Percentiles rank a stretch among this genome's conserved stretches.
These are phyloP conservation scores for Hirundichthys speculiger DNA, from an alignment of 2,113 vertebrate genomes.

Conservation along the genomic window DNA sequence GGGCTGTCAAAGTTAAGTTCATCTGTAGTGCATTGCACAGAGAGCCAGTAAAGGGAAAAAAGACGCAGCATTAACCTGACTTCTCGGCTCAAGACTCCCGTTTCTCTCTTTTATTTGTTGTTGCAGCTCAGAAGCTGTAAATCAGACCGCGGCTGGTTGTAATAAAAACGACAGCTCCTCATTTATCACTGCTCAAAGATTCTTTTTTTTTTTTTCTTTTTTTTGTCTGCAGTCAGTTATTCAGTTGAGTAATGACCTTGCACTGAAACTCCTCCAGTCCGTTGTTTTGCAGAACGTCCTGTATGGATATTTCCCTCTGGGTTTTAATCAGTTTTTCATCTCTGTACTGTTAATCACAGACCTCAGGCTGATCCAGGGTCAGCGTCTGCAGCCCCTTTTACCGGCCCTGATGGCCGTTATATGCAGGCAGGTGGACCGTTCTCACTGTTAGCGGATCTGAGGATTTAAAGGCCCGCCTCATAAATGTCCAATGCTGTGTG, in stretches of 20 bases:
- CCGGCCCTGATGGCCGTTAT: conserved; percentile 37
- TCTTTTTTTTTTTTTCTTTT: too few species aligned
- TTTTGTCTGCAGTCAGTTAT: background rate
- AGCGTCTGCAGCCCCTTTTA: conserved; percentile 27
- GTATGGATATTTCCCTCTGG: conserved; percentile 25
- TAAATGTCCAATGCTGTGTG: conserved; percentile 56
- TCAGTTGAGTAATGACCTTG: conserved; percentile 15
- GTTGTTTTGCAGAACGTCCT: conserved; percentile 16
- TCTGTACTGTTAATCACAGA: conserved; percentile 62
- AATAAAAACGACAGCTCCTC: conserved; percentile 27
- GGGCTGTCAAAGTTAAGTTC: conserved; percentile 43
- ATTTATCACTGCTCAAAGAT: background rate
- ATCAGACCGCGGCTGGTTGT: conserved; percentile 16
- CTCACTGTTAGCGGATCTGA: conserved; percentile 29
- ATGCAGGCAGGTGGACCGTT: conserved; percentile 33
- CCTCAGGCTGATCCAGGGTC: conserved; percentile 41
- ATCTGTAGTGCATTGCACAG: conserved; percentile 28
- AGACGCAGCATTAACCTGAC: conserved; percentile 33
- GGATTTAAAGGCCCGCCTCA: conserved; percentile 67
- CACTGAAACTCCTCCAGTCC: background rate
- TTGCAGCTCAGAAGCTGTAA: conserved; percentile 29
- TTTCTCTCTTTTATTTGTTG: conserved; percentile 35
- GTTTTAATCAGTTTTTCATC: conserved; percentile 49
- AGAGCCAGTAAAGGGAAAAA: conserved; percentile 22
- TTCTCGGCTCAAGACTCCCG: conserved; percentile 22